Percentiles rank a stretch among this genome's conserved stretches.
Evolutionary conservation across 2,797 vertebrate genomes (phyloP).

Genomic region (Scolopax rusticola): DNA sequence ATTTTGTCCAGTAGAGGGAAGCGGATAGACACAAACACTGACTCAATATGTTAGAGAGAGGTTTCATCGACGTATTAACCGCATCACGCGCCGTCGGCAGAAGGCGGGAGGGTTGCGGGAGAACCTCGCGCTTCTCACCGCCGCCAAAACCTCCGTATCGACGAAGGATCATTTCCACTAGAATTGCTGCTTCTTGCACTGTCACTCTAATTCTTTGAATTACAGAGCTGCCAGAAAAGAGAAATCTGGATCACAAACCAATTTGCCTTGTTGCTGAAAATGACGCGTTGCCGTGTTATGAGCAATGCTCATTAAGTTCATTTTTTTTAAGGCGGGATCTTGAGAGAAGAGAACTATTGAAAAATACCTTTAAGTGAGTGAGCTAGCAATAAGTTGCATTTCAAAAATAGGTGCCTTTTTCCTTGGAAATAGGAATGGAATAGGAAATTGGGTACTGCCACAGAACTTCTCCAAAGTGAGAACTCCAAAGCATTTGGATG

Average conservation of each 20-base stretch:
- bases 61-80: conserved; percentile 57
- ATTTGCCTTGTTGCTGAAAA: background rate
- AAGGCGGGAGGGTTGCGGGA: background rate
- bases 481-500: conserved; percentile 14
- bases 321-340: background rate
- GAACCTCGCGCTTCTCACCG: background rate
- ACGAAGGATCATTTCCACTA: conserved; percentile 20
- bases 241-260: background rate
- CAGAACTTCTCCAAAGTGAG: conserved; percentile 9
- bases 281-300: background rate
- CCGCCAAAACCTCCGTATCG: background rate
- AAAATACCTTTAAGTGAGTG: background rate
- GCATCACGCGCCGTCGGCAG: conserved; percentile 39
- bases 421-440: background rate
- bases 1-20: conserved; percentile 74
- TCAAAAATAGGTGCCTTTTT: background rate
- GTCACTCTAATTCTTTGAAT: background rate
- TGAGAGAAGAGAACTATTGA: background rate
- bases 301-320: background rate
- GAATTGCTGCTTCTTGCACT: background rate
- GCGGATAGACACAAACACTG: conserved; percentile 62
- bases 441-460: background rate
- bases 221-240: background rate
- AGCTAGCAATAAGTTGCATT: background rate
- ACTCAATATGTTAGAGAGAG: conserved; percentile 45